phyloP scores from a whole-genome alignment of 37 sponge, comb jelly and placozoan genomes.

The Corticium candelabrum region DNA sequence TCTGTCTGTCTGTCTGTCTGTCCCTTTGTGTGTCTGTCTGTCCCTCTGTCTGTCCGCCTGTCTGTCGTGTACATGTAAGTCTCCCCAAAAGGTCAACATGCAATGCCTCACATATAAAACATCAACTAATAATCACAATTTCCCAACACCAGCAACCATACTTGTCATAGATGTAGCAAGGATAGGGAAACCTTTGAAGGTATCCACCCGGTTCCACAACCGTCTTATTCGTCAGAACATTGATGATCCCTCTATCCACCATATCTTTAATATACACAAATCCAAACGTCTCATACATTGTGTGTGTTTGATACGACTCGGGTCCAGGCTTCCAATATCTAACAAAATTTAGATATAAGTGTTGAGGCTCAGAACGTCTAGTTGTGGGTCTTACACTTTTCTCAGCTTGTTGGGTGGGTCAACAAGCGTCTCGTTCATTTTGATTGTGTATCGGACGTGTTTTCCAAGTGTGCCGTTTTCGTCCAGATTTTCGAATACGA shows the following conservation, averaged over 20 bases:
- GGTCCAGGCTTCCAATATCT: background rate
- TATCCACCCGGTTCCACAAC: background rate
- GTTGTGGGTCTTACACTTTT: background rate
- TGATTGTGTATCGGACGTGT: background rate
- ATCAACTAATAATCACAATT: no score
- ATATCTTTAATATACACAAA: constrained; percentile 74
- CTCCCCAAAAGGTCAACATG: no score
- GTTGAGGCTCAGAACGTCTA: background rate
- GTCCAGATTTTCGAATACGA: background rate
- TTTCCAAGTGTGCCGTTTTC: background rate
- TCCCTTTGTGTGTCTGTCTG: no score
- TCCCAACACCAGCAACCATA: no score
- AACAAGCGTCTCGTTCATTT: background rate
- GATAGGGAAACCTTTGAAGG: background rate
- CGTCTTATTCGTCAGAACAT: background rate
- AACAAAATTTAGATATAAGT: background rate
- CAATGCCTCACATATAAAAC: no score
- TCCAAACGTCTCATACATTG: constrained; percentile 22
- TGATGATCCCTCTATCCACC: constrained; percentile 37
- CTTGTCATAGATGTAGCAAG: constrained; percentile 1
- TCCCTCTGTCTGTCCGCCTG: no score
- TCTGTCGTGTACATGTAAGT: no score
- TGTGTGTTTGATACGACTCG: background rate
- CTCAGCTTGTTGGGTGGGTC: background rate
- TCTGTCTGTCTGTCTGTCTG: no score